These are phyloP conservation scores for Sorex fumeus DNA, from an alignment of 2,113 vertebrate species.

Conservation along the genomic window DNA sequence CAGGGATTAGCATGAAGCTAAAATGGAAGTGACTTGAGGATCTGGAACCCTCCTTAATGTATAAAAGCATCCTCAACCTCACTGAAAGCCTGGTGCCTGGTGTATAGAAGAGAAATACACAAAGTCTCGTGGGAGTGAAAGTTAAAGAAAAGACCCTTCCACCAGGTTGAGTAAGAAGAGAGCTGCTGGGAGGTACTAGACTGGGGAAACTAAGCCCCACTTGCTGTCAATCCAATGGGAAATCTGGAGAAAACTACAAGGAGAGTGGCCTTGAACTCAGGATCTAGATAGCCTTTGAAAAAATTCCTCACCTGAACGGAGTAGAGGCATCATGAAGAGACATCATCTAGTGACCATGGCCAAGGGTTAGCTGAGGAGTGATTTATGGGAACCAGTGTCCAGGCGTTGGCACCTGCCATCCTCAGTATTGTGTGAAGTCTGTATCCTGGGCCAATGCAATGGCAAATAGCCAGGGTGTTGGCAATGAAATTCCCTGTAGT, in stretches of 20 bases:
- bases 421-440: neutral
- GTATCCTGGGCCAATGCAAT: neutral
- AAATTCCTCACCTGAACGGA: neutral
- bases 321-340: neutral
- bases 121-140: neutral
- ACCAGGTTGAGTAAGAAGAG: neutral
- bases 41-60: neutral
- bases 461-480: neutral
- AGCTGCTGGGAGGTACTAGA: neutral
- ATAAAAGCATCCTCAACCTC: neutral
- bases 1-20: neutral
- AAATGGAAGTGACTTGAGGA: neutral
- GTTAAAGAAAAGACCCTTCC: neutral
- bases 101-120: neutral
- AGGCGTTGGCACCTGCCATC: rapidly evolving
- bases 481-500: slow-evolving; percentile 9
- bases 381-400: neutral
- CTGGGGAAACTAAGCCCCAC: neutral
- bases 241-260: neutral
- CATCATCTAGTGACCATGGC: neutral
- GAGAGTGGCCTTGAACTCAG: neutral
- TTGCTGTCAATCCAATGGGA: neutral
- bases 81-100: neutral
- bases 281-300: neutral
- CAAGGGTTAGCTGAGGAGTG: neutral